Percentiles rank a stretch among this genome's conserved stretches.
These are phyloP conservation scores for Ciona savignyi DNA, from an alignment of 23 tunicate species.

Conservation along the genomic window DNA sequence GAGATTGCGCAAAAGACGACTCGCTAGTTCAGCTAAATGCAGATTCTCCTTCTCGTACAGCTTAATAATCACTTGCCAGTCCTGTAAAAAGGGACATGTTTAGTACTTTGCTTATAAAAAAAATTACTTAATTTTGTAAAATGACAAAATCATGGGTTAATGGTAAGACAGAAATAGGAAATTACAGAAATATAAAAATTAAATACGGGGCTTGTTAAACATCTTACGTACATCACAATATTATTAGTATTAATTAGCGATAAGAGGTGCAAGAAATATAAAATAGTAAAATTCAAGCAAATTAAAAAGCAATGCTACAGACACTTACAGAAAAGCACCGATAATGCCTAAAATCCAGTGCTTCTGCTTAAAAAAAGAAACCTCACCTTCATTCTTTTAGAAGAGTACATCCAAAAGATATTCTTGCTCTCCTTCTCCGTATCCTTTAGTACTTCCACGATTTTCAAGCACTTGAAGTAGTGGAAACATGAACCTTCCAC, in stretches of 20 bases:
- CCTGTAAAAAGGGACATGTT: constrained; percentile 26
- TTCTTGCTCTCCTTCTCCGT: constrained; percentile 84
- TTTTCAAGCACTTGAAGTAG: constrained; percentile 70
- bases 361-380: background rate
- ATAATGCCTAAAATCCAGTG: background rate
- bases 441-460: constrained; percentile 78
- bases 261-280: too few species aligned
- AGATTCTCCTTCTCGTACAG: constrained; percentile 82
- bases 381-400: constrained; percentile 76
- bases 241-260: too few species aligned
- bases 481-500: constrained; percentile 92
- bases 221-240: too few species aligned
- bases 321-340: background rate
- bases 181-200: too few species aligned
- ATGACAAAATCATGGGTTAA: background rate
- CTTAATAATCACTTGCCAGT: constrained; percentile 85
- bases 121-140: too few species aligned
- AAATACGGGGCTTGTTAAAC: too few species aligned
- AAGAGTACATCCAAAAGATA: constrained; percentile 84
- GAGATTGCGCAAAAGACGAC: constrained; percentile 59
- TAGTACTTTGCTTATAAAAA: too few species aligned
- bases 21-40: constrained; percentile 75
- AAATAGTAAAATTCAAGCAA: too few species aligned
- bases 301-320: background rate
- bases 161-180: too few species aligned